A percentile compares a stretch with the other conserved stretches of the same genome.
Evolutionary conservation across 2,888 invertebrate genomes (phyloP).

Genomic region (Aleiodes leptofemur): DNA sequence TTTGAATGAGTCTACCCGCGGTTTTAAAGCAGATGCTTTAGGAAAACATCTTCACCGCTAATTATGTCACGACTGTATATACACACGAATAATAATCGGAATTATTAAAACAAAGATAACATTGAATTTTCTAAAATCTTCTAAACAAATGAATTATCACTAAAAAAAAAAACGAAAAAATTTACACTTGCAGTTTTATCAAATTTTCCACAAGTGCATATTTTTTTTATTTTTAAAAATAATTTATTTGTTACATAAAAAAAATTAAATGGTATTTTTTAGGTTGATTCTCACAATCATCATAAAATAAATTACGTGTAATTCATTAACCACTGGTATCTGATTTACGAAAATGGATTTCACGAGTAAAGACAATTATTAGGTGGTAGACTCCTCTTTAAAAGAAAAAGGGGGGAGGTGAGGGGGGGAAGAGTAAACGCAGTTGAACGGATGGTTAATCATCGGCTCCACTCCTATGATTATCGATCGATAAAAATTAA

Average conservation of each 20-base stretch:
- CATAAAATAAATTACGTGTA: conserved; percentile 1
- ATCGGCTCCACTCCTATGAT: conserved; percentile 27
- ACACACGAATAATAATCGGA: no score
- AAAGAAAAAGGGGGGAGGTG: no score
- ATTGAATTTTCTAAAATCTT: background rate
- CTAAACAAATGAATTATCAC: no score
- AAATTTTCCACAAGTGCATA: no score
- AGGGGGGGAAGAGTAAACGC: background rate
- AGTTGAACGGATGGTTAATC: background rate
- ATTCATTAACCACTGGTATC: conserved; percentile 2
- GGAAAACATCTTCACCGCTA: background rate
- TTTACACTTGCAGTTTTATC: no score
- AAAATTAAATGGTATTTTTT: no score
- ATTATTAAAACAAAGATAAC: no score
- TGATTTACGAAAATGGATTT: conserved; percentile 1
- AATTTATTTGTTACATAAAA: no score
- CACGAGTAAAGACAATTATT: background rate
- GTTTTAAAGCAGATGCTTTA: background rate
- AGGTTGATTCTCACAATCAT: background rate
- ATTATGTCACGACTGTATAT: conserved; percentile 4
- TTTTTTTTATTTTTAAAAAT: no score
- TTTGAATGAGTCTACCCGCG: background rate
- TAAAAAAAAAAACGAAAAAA: background rate
- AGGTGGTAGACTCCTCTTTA: background rate
- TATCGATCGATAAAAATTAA: conserved; percentile 2